Evolutionary conservation across 2,797 vertebrate genomes (phyloP), one percentile per base, ranked within the genome.

Genomic region (Sylvilagus floridanus): DNA sequence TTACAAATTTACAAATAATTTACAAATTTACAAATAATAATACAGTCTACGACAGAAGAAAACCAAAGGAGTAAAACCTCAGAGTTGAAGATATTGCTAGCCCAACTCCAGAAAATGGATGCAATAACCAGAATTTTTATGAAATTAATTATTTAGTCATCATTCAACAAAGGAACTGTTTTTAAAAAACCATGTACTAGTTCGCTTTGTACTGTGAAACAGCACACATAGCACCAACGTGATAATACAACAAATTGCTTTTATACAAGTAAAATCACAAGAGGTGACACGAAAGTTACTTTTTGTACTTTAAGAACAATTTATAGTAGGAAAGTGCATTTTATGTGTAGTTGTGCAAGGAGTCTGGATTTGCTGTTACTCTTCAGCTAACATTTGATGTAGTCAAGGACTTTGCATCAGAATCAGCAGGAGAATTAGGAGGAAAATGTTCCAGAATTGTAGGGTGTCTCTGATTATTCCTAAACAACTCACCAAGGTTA

Each of bases 241-340:
- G 82, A 88, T 82, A 28, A 57, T 52, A 47, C 42, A 32, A 8
- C 73, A 28, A 90, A 37, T 30, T 42, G 1, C 11, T 83, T 73
- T 65, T 77, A 30, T 66, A 47, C 84, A 93, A 86, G 60, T 68
- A 63, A 89, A 96, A 94, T 32, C 21, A 7, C 52, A 42, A 77
- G 52, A 77, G 28, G 12, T 84, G 28, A 73, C 65, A 12, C 35
- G 63, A 32, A 69, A 78, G 24, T 84, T 88, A 85, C 62, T 84
- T 79, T 78, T 71, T 81, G 88, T 73, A 19, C 21, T 85, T 87
- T 77, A 37, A 78, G 66, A 88, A 93, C 73, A 14, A 6, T n/a
- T 4, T 60, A 47, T 63, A 63, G 35, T 21, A 76, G 12, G n/a
- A 7, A 95, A 84, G 13, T 68, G 17, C 21, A 22, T 85, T 69